Conservation (phyloP, 2,888 invertebrate genomes). For the Tiliacea citrago region DNA sequence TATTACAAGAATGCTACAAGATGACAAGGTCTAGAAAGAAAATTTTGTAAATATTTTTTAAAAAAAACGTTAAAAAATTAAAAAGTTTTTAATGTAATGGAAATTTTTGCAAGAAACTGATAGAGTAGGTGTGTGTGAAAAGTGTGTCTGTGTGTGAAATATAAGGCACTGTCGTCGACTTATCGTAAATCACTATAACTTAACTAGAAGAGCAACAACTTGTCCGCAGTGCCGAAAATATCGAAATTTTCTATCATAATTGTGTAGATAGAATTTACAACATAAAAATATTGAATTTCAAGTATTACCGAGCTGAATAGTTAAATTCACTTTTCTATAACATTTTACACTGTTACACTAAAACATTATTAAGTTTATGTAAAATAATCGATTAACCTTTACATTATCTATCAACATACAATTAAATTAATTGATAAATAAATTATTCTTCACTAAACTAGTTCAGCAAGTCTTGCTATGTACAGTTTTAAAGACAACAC, state of each 20-base stretch:
- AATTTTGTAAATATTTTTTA: slow-evolving; percentile 85
- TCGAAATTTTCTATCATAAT: slow-evolving; percentile 36
- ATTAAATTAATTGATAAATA: slow-evolving; percentile 20
- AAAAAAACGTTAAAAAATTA: slow-evolving; percentile 68
- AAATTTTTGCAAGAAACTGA: slow-evolving; percentile 75
- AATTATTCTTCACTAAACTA: slow-evolving; percentile 10
- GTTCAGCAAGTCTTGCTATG: background rate
- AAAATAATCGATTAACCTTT: slow-evolving; percentile 35
- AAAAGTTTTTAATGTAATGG: slow-evolving; percentile 76
- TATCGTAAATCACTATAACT: background rate
- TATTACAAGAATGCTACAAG: slow-evolving; percentile 58
- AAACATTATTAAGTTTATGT: slow-evolving; percentile 51
- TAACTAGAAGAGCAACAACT: background rate
- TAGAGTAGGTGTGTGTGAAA: slow-evolving; percentile 66
- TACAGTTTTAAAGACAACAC: slow-evolving; percentile 35
- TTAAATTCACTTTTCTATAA: slow-evolving; percentile 55
- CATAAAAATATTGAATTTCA: slow-evolving; percentile 12
- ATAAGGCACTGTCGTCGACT: slow-evolving; percentile 33
- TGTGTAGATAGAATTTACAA: slow-evolving; percentile 31
- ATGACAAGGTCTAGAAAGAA: slow-evolving; percentile 58
- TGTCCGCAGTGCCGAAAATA: slow-evolving; percentile 17
- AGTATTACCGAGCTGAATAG: slow-evolving; percentile 30
- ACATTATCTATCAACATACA: slow-evolving; percentile 19
- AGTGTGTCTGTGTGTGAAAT: slow-evolving; percentile 55
- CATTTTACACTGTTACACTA: slow-evolving; percentile 59